Base-by-base conservation (phyloP, 2,888 invertebrate genomes). In the Cyaniris semiargus region DNA sequence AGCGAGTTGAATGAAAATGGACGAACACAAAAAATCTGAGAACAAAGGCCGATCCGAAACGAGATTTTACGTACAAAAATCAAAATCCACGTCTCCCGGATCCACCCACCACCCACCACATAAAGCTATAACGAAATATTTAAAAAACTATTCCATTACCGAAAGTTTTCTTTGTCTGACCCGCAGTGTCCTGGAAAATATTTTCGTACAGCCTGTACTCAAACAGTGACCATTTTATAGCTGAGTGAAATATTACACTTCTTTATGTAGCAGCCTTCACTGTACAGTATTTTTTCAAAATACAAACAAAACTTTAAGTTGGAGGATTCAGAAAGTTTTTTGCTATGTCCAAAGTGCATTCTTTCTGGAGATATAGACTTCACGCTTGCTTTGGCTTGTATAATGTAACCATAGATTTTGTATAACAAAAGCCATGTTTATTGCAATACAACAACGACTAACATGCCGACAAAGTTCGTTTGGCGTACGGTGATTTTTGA, bases 141-240 rank as follows among this genome's bases (percentile, higher is more conserved):
- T 87, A 83, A 82, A 81, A 84, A 93, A 93, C 93, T 93, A 93
- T 93, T 92, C 89, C 92, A 91, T 92, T 92, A 92, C 90, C 83
- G 86, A 88, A 92, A 92, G 89, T 92, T 92, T 88, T 88, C 87
- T 89, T 89, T 87, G 86, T 88, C 85, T 86, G 84, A 87, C 80
- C 84, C 82, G 85, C 86, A 89, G 88, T 88, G 84, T 86, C 87
- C 85, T 85, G 84, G 84, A 87, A 89, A 89, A 86, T 79, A 87
- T 86, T 86, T 77, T 77, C 78, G 76, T 79, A 79, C 79, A 79
- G 76, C 76, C 77, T 78, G 31, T 76, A 70, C 31, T 23, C 76
- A 44, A 8, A 27, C 27, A 66, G 27, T 66, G 27, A 27, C 27
- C 31, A n/a, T 15, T 66, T 13, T 66, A 66, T 60, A 13, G 38